Base-by-base conservation (phyloP, 2,888 invertebrate species). In the Epinotia bilunana region DNA sequence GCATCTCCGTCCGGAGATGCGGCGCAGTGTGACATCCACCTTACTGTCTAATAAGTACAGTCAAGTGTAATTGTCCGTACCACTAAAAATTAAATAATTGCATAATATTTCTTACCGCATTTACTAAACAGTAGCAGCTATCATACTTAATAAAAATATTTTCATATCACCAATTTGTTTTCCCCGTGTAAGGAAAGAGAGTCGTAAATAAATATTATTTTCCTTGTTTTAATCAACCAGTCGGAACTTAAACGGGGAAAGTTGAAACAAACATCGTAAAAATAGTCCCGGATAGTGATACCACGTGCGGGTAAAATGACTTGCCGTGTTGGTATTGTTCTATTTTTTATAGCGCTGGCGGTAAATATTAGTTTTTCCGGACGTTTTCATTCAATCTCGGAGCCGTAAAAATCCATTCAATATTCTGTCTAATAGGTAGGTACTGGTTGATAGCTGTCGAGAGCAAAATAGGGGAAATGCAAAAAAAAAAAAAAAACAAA, bases 251-350 rank as follows among this genome's bases (percentile, higher is more conserved):
- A 81, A 81, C 78, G 71, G 63, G 76, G 28, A 75, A 85, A 84
- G 81, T 85, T 80, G 83, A 84, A 86, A 86, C 85, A 87, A 87
- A 87, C 84, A 86, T 87, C 86, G 83, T 87, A 87, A 86, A 86
- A 87, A 83, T 85, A 83, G 82, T 81, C 78, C 74, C 76, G 76
- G 78, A 76, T 67, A 71, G 67, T 74, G 70, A 69, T 70, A 74
- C 78, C 78, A 78, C 78, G 79, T 80, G 77, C 76, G 57, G 69
- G 16, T 43, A 78, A 77, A 79, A 77, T 69, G 72, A 73, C 62
- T 64, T 73, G 77, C 73, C 69, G 72, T 78, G 76, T 73, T 78
- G 70, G 33, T 78, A 53, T 74, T 69, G 68, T 63, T 58, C n/a
- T 62, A 71, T 61, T 75, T 13, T 71, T 72, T 75, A 70, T 67